Base-by-base conservation (phyloP, 2,113 vertebrate species). In the Pseudopipra pipra region DNA sequence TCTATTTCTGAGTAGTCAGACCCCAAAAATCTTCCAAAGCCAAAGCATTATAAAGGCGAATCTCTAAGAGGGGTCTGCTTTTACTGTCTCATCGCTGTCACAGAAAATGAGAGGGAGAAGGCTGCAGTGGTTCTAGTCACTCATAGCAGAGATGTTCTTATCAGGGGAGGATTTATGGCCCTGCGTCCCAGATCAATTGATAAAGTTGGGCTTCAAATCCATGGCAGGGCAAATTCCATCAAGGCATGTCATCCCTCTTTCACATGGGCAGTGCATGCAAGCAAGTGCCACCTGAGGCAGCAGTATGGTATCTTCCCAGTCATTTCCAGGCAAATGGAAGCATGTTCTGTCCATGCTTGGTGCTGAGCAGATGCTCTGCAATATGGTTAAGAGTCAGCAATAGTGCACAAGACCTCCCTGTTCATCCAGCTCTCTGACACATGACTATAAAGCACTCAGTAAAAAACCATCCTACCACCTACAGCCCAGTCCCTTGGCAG, bases 81-180 rank as follows among this genome's bases (percentile, higher is more conserved):
- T 84, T 86, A 63, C 68, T 78, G 61, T 52, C 35, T 91, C 86
- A 2, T 77, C 68, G 52, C 24, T 92, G 65, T 65, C 79, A 86
- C 41, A 90, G 79, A 78, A 95, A 94, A 95, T 88, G 65, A 95
- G 65, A 82, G 85, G 41, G 55, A 77, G 59, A 83, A 77, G 65
- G 21, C 62, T 39, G 16, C 72, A 78, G 41, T 30, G 37, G 79
- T 56, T 88, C 76, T 56, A 72, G 79, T 37, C 61, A 72, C 56
- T 49, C 68, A 49, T 16, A 67, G 61, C 39, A 58, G 74, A 14
- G 46, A 74, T 81, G 12, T 49, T 41, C 70, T 93, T 52, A 65
- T 63, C 44, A 67, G 51, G 56, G 85, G 31, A 90, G 39, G 63
- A 75, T 86, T 86, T 88, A 37, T 55, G 59, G 39, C 10, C 58